Percentiles rank a stretch among this genome's conserved stretches.
Conservation (phyloP, 2,888 invertebrate genomes). For the Tetanocera ferruginea region DNA sequence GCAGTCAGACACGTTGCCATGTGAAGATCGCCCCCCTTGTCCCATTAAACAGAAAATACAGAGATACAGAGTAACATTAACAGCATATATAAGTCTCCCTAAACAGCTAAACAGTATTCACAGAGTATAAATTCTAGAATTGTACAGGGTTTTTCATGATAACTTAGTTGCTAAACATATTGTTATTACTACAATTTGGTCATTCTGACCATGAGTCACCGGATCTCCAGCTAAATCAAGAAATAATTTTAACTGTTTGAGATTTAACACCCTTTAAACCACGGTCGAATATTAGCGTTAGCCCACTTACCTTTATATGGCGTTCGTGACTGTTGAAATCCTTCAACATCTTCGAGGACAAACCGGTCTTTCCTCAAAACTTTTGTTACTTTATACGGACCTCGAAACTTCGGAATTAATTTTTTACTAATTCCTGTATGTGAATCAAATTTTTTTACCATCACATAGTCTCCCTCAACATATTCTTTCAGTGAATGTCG, state of each 20-base stretch:
- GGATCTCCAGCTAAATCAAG: background rate
- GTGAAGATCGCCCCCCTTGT: no score
- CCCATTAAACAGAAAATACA: no score
- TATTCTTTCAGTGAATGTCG: no score
- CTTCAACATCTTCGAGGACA: conserved; percentile 36
- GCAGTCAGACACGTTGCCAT: no score
- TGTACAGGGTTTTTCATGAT: no score
- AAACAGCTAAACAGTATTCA: no score
- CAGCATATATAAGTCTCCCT: no score
- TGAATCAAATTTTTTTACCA: conserved; percentile 42
- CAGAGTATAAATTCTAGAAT: no score
- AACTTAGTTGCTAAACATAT: no score
- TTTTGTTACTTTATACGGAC: conserved; percentile 33
- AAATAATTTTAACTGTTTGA: background rate
- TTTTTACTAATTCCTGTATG: conserved; percentile 32
- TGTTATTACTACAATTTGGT: conserved; percentile 22
- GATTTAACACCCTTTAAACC: conserved; percentile 27
- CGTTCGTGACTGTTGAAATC: conserved; percentile 37
- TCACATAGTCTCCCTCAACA: conserved; percentile 25
- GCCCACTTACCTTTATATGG: conserved; percentile 41
- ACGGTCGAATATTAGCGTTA: conserved; percentile 35
- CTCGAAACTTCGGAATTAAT: conserved; percentile 38
- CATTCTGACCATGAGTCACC: conserved; percentile 30
- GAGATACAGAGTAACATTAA: no score
- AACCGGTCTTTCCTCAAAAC: conserved; percentile 41